Evolutionary conservation across 2,797 vertebrate species (phyloP).

Genomic region (Loriculus beryllinus): DNA sequence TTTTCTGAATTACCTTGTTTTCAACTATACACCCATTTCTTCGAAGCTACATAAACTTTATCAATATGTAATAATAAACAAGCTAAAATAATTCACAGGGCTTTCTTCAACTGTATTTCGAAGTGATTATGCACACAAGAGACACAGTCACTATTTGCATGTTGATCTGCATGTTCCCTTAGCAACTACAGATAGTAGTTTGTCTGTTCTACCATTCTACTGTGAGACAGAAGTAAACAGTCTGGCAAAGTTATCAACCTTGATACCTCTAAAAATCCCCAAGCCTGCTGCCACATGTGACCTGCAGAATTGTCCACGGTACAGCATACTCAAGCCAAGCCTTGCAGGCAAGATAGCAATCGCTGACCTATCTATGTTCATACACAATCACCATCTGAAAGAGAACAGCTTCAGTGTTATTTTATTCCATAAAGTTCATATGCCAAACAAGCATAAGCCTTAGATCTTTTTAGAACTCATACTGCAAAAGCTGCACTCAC

Average conservation of each 20-base stretch:
- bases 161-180: neutral
- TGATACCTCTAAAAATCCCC: neutral
- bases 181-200: neutral
- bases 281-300: neutral
- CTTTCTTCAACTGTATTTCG: neutral
- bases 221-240: neutral
- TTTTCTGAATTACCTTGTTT: neutral
- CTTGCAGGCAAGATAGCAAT: neutral
- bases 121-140: neutral
- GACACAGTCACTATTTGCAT: neutral
- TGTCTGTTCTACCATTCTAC: neutral
- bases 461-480: neutral
- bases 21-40: neutral
- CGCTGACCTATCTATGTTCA: neutral
- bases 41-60: neutral
- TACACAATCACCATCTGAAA: neutral
- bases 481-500: neutral
- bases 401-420: neutral
- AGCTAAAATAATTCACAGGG: neutral
- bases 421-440: neutral
- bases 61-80: neutral
- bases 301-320: neutral
- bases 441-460: neutral
- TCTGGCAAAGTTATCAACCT: accelerated
- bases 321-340: neutral